phyloP scores from a whole-genome alignment of 2,888 invertebrate species.

The Trissoscelio sp. region DNA sequence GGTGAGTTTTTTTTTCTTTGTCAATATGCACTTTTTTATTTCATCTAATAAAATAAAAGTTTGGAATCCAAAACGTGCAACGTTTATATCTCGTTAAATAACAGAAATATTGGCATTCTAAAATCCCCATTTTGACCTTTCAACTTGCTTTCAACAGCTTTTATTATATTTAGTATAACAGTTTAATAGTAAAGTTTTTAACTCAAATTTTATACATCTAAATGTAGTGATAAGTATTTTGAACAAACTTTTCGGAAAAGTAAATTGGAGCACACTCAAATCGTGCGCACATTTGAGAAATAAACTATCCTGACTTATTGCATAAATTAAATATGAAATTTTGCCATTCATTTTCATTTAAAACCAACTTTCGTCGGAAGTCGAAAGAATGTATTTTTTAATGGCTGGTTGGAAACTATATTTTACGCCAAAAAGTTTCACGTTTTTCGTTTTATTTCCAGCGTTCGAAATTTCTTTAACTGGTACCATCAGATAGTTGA shows the following conservation, averaged over 20 bases:
- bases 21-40: no score
- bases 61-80: no score
- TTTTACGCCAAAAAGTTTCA: neutral
- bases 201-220: no score
- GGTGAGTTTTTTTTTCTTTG: no score
- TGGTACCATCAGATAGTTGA: constrained; percentile 30
- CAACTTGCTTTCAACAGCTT: no score
- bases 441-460: neutral
- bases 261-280: neutral
- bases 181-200: no score
- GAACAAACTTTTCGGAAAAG: neutral
- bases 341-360: constrained; percentile 29
- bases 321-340: constrained; percentile 1
- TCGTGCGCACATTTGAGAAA: neutral
- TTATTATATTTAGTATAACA: no score
- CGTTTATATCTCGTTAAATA: no score
- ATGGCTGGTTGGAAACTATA: neutral
- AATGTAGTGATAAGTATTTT: no score
- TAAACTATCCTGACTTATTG: constrained; percentile 16
- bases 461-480: constrained; percentile 12
- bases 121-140: no score
- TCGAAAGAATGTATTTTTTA: constrained; percentile 18
- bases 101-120: no score
- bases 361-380: constrained; percentile 13
- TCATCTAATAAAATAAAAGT: no score